A percentile compares a stretch with the other conserved stretches of the same genome.
Conservation (phyloP, 2,797 vertebrate species). For the Sciurus carolinensis region DNA sequence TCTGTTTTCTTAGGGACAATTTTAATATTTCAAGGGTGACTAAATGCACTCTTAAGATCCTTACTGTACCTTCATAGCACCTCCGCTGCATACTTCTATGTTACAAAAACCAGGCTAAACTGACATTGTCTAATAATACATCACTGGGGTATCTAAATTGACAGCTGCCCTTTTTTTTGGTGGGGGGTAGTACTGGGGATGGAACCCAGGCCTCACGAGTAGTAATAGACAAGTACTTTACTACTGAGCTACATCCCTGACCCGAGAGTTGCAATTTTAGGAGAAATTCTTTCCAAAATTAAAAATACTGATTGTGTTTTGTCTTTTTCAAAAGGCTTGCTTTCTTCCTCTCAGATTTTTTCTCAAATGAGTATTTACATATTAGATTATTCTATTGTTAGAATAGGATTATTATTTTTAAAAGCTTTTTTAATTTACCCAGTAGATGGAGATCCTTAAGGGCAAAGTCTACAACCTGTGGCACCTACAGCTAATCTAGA, state of each 20-base stretch:
- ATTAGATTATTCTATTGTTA: neutral
- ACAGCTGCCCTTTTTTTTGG: neutral
- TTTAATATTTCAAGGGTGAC: neutral
- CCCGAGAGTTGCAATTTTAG: neutral
- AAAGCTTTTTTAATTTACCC: neutral
- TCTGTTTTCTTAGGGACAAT: too few relatives aligned
- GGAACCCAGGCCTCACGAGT: neutral
- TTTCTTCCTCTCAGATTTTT: neutral
- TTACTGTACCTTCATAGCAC: neutral
- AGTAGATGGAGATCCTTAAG: neutral
- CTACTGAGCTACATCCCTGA: neutral
- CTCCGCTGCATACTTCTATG: neutral
- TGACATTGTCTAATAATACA: neutral
- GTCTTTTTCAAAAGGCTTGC: constrained; percentile 18
- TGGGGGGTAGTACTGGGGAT: neutral
- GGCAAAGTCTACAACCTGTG: neutral
- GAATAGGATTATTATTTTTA: neutral
- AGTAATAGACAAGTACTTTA: neutral
- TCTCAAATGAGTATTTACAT: neutral
- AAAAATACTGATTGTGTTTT: too few relatives aligned
- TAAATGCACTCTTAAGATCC: neutral
- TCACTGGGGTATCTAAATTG: neutral
- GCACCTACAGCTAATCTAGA: neutral
- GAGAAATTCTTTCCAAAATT: constrained; percentile 17
- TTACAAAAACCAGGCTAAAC: neutral